Conservation (phyloP, 2,888 invertebrate species). For the Rhopalosiphum nymphaeae region DNA sequence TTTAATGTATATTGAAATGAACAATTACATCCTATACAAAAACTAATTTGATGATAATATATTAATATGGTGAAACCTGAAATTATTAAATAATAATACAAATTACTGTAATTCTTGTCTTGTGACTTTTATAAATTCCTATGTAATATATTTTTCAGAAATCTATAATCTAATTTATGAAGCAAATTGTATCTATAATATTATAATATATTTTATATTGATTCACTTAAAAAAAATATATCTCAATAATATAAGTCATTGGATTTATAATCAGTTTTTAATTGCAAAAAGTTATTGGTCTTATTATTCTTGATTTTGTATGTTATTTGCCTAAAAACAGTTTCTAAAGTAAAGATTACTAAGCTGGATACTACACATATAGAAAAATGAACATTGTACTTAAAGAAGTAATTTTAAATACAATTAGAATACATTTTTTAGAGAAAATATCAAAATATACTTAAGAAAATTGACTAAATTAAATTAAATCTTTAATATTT, state of each 20-base stretch:
- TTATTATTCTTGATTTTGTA: not conserved
- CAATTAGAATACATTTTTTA: not conserved
- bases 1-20: not conserved
- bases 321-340: not conserved
- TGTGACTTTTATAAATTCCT: not conserved
- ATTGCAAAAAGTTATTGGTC: not conserved
- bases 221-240: not conserved
- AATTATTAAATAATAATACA: not conserved
- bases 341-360: not conserved
- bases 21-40: not conserved
- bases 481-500: not conserved
- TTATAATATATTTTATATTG: not conserved
- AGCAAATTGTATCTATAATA: not conserved
- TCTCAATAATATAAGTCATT: not conserved
- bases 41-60: not conserved
- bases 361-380: not conserved
- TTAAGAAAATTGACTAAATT: not conserved
- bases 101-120: not conserved
- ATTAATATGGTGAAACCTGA: not conserved
- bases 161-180: not conserved
- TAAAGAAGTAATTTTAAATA: not conserved
- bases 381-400: not conserved
- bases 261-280: not conserved
- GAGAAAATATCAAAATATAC: not conserved
- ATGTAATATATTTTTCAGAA: not conserved